Evolutionary conservation across 1,140 invertebrate genomes (phyloP).

Genomic region (Solen grandis): DNA sequence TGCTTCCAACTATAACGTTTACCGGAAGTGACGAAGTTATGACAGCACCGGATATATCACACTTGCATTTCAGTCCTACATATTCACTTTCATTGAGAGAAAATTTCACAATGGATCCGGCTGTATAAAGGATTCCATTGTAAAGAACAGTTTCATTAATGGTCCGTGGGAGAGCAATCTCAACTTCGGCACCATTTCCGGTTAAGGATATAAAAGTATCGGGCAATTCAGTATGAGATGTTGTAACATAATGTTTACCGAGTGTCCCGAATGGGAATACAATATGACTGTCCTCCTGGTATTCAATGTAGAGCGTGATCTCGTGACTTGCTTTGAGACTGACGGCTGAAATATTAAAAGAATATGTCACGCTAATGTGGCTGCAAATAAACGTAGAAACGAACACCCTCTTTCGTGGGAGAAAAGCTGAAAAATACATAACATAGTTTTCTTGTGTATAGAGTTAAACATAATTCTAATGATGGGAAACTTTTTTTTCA

Average conservation of each 20-base stretch:
- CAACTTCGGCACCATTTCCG: neutral
- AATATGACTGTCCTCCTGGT: neutral
- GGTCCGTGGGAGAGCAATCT: neutral
- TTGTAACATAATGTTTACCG: neutral
- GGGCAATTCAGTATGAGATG: neutral
- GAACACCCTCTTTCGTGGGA: too few relatives aligned
- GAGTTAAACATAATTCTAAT: too few relatives aligned
- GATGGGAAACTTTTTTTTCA: too few relatives aligned
- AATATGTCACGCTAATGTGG: too few relatives aligned
- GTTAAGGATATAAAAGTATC: neutral
- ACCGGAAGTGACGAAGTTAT: slow-evolving; percentile 33
- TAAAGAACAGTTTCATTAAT: neutral
- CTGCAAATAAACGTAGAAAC: too few relatives aligned
- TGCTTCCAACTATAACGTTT: slow-evolving; percentile 17
- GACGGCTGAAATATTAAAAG: too few relatives aligned
- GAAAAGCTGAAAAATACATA: too few relatives aligned
- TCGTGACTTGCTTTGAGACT: too few relatives aligned
- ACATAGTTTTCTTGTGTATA: too few relatives aligned
- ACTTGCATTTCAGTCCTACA: slow-evolving; percentile 16
- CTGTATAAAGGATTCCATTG: neutral
- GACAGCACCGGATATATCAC: slow-evolving; percentile 42
- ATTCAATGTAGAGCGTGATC: neutral
- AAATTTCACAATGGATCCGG: slow-evolving; percentile 14
- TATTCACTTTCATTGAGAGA: slow-evolving; percentile 9
- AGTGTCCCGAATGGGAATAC: neutral